A percentile compares a stretch with the other conserved stretches of the same genome.
Conservation (phyloP, 2,113 vertebrate species). For the Xiphophorus hellerii region DNA sequence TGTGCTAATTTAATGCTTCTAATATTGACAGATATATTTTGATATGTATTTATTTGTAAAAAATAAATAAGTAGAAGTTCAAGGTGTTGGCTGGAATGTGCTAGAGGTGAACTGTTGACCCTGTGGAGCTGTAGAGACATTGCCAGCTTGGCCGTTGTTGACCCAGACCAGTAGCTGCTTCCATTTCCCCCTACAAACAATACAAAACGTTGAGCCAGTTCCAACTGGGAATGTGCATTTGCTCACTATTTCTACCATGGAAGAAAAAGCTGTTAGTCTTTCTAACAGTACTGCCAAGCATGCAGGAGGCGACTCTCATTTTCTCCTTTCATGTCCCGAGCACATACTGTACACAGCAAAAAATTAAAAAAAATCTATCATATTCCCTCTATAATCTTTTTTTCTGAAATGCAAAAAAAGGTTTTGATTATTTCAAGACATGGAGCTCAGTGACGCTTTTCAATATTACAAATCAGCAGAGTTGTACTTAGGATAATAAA, state of each 20-base stretch:
- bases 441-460: background rate
- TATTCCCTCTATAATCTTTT: background rate
- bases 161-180: background rate
- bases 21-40: too few relatives aligned
- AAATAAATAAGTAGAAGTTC: too few relatives aligned
- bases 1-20: too few relatives aligned
- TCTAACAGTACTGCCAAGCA: background rate
- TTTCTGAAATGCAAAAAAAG: background rate
- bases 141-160: too few relatives aligned
- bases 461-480: background rate
- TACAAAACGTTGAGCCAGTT: background rate
- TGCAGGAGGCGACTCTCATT: too few relatives aligned
- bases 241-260: background rate
- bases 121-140: too few relatives aligned
- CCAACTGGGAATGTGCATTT: background rate
- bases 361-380: background rate
- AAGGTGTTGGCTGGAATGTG: too few relatives aligned
- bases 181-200: background rate
- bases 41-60: too few relatives aligned
- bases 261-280: background rate
- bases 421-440: background rate
- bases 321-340: too few relatives aligned
- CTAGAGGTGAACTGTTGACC: too few relatives aligned
- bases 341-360: background rate
- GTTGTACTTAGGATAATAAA: too few relatives aligned